Base-by-base conservation (phyloP, 2,113 vertebrate genomes). In the Tapirus terrestris region DNA sequence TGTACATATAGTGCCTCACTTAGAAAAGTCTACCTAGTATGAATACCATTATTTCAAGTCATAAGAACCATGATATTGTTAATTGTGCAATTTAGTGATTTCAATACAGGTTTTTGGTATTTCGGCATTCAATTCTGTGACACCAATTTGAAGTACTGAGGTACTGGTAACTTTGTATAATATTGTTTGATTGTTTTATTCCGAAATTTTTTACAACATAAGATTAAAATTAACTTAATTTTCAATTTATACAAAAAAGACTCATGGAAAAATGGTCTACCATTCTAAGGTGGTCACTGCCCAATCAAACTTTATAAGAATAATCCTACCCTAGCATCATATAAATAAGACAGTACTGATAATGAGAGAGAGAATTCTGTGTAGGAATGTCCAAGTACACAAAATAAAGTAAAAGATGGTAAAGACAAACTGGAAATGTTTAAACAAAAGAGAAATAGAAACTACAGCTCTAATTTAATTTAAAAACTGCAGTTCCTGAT, bases 171-270 rank as follows among this genome's bases (percentile, higher is more conserved):
- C 60, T 96, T 63, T 70, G 31, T 33, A 72, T 48, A 58, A 80
- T 83, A 80, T 61, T 39, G 51, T 65, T 96, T 76, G 68, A 89
- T 18, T 94, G 75, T 80, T 94, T 76, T 60, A 65, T 65, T 86
- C 17, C 73, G 70, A 76, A 68, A 27, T 58, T 81, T 33, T 84
- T 92, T 77, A 45, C 18, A 43, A 10, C 29, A 31, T 70, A 80
- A 45, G 10, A 81, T 65, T 82, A 83, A 92, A 96, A 58, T 76
- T 16, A 83, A 60, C 83, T 48, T 90, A 51, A 73, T 96, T 90
- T 95, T 83, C n/a, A n/a, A 72, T 29, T 63, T 94, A 33, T 36
- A 65, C 23, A 80, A 67, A 94, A 94, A 51, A 12, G 20, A 68
- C 13, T 93, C 90, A 67, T 4, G 7, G 12, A 87, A 58, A 82